phyloP scores from a whole-genome alignment of 1,140 invertebrate species.

The Propsilocerus akamusi region DNA sequence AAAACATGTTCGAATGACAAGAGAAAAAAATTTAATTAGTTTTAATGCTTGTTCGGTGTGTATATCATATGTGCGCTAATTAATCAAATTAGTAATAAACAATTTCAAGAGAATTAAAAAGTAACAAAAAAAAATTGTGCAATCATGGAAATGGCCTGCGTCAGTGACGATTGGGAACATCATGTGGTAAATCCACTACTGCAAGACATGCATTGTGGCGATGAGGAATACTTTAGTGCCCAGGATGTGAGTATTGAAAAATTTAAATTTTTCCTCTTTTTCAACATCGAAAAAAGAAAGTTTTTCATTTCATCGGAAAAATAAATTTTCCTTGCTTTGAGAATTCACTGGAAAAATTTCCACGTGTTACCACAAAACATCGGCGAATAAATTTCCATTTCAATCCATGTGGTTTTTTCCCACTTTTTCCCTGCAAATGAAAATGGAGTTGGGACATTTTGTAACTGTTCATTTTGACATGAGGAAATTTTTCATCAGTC shows the following conservation, averaged over 20 bases:
- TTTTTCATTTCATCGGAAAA: too few relatives aligned
- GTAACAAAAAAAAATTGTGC: too few relatives aligned
- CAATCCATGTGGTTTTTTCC: background rate
- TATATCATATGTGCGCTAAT: too few relatives aligned
- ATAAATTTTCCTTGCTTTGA: background rate
- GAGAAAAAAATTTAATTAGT: too few relatives aligned
- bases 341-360: background rate
- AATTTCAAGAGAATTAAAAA: background rate
- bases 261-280: background rate
- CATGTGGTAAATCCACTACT: constrained; percentile 27
- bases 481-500: too few relatives aligned
- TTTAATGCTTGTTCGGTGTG: too few relatives aligned
- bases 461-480: too few relatives aligned
- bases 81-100: background rate
- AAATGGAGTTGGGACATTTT: background rate
- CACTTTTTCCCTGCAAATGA: background rate
- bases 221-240: constrained; percentile 30
- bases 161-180: constrained; percentile 30
- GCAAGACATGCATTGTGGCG: constrained; percentile 28
- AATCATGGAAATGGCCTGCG: background rate
- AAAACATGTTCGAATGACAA: too few relatives aligned
- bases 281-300: too few relatives aligned
- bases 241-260: constrained; percentile 26
- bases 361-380: background rate
- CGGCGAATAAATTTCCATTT: background rate